Conservation (phyloP, 1,140 invertebrate genomes). For the Pectinophora gossypiella region DNA sequence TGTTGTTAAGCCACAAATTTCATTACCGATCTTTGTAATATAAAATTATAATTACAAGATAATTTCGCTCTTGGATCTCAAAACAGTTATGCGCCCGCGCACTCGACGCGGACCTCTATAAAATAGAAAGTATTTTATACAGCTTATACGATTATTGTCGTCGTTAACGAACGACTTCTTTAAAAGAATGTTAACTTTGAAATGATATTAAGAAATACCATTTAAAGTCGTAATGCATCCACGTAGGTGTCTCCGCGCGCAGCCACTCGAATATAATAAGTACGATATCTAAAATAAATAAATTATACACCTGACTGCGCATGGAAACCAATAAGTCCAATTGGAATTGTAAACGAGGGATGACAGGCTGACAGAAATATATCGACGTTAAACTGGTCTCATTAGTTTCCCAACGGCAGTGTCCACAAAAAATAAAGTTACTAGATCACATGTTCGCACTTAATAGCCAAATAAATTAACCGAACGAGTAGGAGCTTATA, state of each 20-base stretch:
- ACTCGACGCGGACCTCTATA: constrained; percentile 47
- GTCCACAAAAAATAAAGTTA: constrained; percentile 57
- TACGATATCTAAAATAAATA: constrained; percentile 47
- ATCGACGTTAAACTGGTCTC: constrained; percentile 59
- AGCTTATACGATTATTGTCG: constrained; percentile 37
- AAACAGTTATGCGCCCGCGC: constrained; percentile 59
- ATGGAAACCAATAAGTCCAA: constrained; percentile 64
- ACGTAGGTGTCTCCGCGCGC: constrained; percentile 25
- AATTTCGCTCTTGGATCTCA: constrained; percentile 61
- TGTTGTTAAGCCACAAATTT: constrained; percentile 55
- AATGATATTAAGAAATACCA: constrained; percentile 68
- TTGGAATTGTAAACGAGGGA: constrained; percentile 36
- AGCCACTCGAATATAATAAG: constrained; percentile 21
- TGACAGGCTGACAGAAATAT: constrained; percentile 52
- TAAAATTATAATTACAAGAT: constrained; percentile 72
- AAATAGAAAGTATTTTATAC: constrained; percentile 56
- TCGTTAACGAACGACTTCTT: constrained; percentile 32
- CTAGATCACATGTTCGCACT: constrained; percentile 71
- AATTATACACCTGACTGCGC: constrained; percentile 47
- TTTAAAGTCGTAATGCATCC: constrained; percentile 48
- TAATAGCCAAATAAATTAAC: constrained; percentile 69
- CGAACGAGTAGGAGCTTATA: constrained; percentile 52
- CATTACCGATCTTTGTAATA: constrained; percentile 52
- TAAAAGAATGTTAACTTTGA: constrained; percentile 50
- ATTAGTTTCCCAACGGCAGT: constrained; percentile 65